Evolutionary conservation across 2,888 invertebrate genomes (phyloP).

Genomic region (Dexiosoma caninum): DNA sequence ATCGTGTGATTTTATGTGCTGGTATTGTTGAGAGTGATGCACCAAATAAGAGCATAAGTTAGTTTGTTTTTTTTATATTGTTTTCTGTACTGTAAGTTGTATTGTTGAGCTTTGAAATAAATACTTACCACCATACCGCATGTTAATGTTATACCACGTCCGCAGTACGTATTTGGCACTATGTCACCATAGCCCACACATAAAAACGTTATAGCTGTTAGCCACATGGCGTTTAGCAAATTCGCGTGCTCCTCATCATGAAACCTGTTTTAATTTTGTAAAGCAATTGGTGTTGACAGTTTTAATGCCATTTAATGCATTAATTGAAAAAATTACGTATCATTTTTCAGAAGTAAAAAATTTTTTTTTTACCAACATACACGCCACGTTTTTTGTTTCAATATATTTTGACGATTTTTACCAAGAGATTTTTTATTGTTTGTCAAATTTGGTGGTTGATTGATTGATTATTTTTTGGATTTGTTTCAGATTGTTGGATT

Average conservation of each 20-base stretch:
- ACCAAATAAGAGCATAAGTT: not conserved
- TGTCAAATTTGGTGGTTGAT: slow-evolving; percentile 62
- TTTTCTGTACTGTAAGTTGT: slow-evolving; percentile 30
- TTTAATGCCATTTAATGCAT: slow-evolving; percentile 9
- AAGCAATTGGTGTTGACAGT: slow-evolving; percentile 22
- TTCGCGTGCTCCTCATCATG: slow-evolving; percentile 99
- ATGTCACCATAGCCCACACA: slow-evolving; percentile 99
- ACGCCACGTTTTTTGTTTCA: slow-evolving; percentile 12
- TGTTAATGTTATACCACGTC: slow-evolving; percentile 98
- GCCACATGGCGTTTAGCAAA: slow-evolving; percentile 99
- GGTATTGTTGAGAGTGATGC: not conserved
- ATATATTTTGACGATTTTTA: slow-evolving; percentile 33
- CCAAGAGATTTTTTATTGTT: slow-evolving; percentile 34
- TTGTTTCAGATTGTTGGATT: slow-evolving; percentile 59
- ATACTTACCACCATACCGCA: slow-evolving; percentile 99
- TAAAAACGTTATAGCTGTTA: slow-evolving; percentile 99
- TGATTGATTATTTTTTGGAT: slow-evolving; percentile 62
- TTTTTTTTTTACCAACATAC: slow-evolving; percentile 1
- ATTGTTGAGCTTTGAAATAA: slow-evolving; percentile 17
- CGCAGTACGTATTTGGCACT: slow-evolving; percentile 99
- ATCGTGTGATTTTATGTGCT: not conserved
- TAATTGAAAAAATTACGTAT: not conserved
- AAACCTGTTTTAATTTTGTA: slow-evolving; percentile 82
- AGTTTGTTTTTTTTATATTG: not conserved
- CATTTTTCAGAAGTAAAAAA: not conserved